Evolutionary conservation across 2,888 invertebrate genomes (phyloP).

Genomic region (Nephrocerus scutellatus): DNA sequence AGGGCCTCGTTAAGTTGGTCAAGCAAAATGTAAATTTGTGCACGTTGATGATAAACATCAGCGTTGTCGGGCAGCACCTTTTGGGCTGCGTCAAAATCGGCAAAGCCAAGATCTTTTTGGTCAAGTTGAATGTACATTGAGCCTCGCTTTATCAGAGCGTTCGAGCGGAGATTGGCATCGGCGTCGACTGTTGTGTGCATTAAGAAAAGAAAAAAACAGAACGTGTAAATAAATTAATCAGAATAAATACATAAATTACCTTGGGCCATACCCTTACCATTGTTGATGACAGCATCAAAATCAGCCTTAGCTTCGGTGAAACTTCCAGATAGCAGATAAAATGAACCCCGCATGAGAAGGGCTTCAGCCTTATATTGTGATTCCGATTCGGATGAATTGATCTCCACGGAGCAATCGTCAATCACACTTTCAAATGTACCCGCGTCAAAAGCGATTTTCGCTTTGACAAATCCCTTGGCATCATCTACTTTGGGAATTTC

Average conservation of each 20-base stretch:
- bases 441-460: constrained; percentile 61
- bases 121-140: constrained; percentile 76
- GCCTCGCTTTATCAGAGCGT: constrained; percentile 83
- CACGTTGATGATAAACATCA: constrained; percentile 89
- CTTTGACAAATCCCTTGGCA: constrained; percentile 61
- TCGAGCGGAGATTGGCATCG: constrained; percentile 61
- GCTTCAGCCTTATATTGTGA: constrained; percentile 63
- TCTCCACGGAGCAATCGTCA: constrained; percentile 70
- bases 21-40: constrained; percentile 76
- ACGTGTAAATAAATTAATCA: neutral
- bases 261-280: constrained; percentile 35
- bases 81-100: constrained; percentile 72
- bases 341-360: constrained; percentile 74
- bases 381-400: constrained; percentile 56
- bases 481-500: constrained; percentile 39
- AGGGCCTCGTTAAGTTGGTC: constrained; percentile 77
- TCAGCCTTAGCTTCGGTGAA: constrained; percentile 67
- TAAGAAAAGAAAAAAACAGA: neutral
- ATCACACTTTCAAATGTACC: constrained; percentile 73
- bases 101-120: constrained; percentile 63
- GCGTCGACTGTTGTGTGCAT: constrained; percentile 45
- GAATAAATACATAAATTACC: neutral
- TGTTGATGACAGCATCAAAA: constrained; percentile 62
- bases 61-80: constrained; percentile 70
- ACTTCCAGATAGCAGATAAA: constrained; percentile 70